These are phyloP conservation scores for Masnerella sp. DNA, from an alignment of 2,888 invertebrate species.

Conservation along the genomic window DNA sequence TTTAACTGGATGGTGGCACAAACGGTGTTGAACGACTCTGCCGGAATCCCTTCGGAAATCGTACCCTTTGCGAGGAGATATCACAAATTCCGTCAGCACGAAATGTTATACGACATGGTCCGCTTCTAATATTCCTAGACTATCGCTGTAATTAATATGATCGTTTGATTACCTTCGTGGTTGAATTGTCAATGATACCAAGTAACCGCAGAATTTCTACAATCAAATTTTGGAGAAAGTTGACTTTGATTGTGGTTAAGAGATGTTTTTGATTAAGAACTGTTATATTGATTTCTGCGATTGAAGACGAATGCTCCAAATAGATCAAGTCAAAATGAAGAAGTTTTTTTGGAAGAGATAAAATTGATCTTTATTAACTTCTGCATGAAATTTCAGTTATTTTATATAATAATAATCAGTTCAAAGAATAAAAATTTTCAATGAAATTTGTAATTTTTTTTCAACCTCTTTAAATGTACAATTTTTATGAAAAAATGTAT, in stretches of 20 bases:
- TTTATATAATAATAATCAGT: no score
- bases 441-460: no score
- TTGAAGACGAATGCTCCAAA: no score
- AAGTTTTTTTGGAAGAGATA: no score
- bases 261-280: not conserved
- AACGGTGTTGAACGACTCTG: slow-evolving; percentile 60
- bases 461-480: no score
- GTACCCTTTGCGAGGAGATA: slow-evolving; percentile 47
- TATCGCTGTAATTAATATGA: slow-evolving; percentile 16
- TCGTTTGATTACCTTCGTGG: slow-evolving; percentile 29
- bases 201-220: slow-evolving; percentile 9
- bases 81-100: slow-evolving; percentile 27
- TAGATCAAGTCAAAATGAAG: no score
- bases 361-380: no score
- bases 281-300: no score
- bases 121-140: slow-evolving; percentile 22
- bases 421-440: no score
- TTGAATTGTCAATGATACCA: slow-evolving; percentile 19
- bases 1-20: slow-evolving; percentile 35
- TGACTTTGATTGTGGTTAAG: not conserved
- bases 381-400: no score
- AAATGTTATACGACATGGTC: slow-evolving; percentile 21
- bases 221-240: not conserved
- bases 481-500: no score
- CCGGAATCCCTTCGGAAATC: slow-evolving; percentile 62